These are phyloP conservation scores for Campaea margaritaria DNA, from an alignment of 2,888 invertebrate species.

Conservation along the genomic window DNA sequence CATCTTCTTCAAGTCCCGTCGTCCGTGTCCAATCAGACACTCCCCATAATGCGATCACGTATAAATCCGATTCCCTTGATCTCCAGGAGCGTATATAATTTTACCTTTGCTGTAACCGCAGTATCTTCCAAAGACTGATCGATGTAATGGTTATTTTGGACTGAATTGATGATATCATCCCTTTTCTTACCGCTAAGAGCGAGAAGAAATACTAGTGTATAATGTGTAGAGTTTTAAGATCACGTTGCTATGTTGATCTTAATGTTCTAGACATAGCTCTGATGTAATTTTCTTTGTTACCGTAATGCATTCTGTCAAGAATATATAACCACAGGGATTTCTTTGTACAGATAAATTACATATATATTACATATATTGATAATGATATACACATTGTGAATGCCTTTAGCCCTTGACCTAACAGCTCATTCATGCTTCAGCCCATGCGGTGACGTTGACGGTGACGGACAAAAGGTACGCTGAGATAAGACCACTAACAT, in stretches of 20 bases:
- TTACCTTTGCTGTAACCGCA: conserved; percentile 40
- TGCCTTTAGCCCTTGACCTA: conserved; percentile 19
- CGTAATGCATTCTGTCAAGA: conserved; percentile 7
- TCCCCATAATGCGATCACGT: conserved; percentile 63
- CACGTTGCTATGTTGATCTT: background rate
- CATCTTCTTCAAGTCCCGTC: conserved; percentile 46
- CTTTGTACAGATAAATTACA: conserved; percentile 1
- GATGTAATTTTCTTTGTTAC: conserved; percentile 7
- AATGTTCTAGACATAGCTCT: background rate
- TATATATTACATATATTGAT: background rate
- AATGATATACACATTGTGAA: conserved; percentile 4
- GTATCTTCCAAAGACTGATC: conserved; percentile 19
- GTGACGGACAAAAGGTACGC: conserved; percentile 1
- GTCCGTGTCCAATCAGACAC: conserved; percentile 68
- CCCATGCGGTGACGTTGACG: conserved; percentile 1
- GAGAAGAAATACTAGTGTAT: background rate
- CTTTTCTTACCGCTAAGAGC: conserved; percentile 32
- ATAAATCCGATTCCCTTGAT: conserved; percentile 52
- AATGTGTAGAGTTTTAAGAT: too few species aligned
- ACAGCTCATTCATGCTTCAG: conserved; percentile 13
- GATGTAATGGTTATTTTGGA: conserved; percentile 28
- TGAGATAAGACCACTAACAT: background rate
- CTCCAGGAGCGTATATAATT: conserved; percentile 38
- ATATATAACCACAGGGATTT: conserved; percentile 29
- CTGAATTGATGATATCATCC: conserved; percentile 32